phyloP scores from a whole-genome alignment of 2,113 vertebrate species.

The Scortum barcoo region DNA sequence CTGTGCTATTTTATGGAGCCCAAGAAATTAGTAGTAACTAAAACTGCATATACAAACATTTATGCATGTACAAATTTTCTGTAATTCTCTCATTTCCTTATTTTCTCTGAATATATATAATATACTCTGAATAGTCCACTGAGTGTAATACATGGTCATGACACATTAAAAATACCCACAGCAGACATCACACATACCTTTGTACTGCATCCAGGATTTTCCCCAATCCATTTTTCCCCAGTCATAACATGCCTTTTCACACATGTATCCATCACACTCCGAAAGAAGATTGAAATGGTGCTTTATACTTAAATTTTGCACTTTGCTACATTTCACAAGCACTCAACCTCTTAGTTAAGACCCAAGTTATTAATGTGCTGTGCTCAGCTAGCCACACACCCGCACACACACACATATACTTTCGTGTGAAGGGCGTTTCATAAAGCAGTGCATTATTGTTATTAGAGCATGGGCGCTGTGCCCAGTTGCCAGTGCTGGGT shows the following conservation, averaged over 20 bases:
- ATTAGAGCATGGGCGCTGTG: conserved; percentile 75
- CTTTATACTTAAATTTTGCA: conserved; percentile 40
- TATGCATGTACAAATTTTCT: neutral
- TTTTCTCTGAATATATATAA: neutral
- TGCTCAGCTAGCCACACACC: conserved; percentile 47
- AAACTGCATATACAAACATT: neutral
- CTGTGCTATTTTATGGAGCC: neutral
- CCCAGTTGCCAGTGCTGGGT: conserved; percentile 71
- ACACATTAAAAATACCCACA: neutral
- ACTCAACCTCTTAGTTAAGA: conserved; percentile 61
- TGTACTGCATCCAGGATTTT: neutral
- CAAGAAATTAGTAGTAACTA: neutral
- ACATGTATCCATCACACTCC: conserved; percentile 31
- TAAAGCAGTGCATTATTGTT: conserved; percentile 84
- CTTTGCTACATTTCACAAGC: conserved; percentile 52
- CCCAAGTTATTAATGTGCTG: conserved; percentile 49
- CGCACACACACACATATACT: conserved; percentile 12
- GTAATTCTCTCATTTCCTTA: neutral
- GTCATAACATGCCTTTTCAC: neutral
- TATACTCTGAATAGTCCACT: neutral
- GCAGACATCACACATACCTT: neutral
- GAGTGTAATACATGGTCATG: neutral
- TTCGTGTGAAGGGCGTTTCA: conserved; percentile 75
- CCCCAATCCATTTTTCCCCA: neutral
- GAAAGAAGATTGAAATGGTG: conserved; percentile 28